Base-by-base conservation (phyloP, 2,888 invertebrate species). In the Atethmia centrago region DNA sequence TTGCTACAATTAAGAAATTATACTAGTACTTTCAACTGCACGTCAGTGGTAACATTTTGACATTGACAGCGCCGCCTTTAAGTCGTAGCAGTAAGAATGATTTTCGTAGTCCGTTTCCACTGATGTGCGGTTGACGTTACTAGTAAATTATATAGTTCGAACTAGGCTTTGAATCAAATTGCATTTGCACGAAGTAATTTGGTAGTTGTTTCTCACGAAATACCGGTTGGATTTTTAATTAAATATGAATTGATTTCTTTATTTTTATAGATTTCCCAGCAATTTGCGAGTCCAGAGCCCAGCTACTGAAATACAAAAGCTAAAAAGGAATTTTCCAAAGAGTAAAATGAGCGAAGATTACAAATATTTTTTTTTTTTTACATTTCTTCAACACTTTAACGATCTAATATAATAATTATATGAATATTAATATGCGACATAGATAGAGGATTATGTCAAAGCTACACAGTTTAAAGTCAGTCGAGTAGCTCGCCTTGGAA, bases 401-500 rank as follows among this genome's bases (percentile, higher is more conserved):
- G 31, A 69, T 36, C 36, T 8, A 25, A 36, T 4, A 36, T 36
- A 36, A 2, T 36, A 36, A 36, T 36, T 36, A 7, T 36, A 36
- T 36, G 36, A 36, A 36, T 36, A 63, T 47, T 25, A 51, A 47
- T n/a, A 82, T 21, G 58, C 45, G 47, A 79, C 25, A 53, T 14
- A 67, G 55, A 56, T 53, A 79, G 47, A 28, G 40, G 49, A 63
- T 80, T 51, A 84, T 71, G 49, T 66, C 68, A 66, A 64, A 71
- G 76, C 16, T 53, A 84, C 74, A 67, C 68, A 86, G 76, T 79
- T 77, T 81, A 59, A 76, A 85, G 79, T 69, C 72, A 25, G 58
- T 61, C 25, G 19, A 79, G 71, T 55, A n/a, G 88, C 73, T 85
- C 68, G 74, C 88, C 88, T 88, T 88, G 87, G 66, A 67, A 58